phyloP scores from a whole-genome alignment of 2,888 invertebrate species.

The Spisula solida region DNA sequence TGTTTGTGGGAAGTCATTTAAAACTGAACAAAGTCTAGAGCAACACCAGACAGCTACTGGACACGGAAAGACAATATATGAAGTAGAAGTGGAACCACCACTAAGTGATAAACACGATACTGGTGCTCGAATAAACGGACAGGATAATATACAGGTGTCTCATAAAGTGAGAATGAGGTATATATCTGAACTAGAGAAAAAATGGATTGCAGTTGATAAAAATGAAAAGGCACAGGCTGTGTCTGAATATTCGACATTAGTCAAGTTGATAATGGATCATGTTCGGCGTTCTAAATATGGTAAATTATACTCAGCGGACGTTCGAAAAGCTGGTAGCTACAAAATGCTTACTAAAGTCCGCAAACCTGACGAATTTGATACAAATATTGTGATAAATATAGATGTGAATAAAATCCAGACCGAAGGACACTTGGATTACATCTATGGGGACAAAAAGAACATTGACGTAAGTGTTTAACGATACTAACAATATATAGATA shows the following conservation, averaged over 20 bases:
- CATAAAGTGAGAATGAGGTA: background rate
- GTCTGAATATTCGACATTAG: background rate
- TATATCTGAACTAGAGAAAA: conserved; percentile 26
- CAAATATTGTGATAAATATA: conserved; percentile 10
- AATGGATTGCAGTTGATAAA: conserved; percentile 28
- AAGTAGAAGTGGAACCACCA: background rate
- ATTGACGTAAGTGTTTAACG: conserved; percentile 34
- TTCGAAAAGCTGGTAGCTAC: conserved; percentile 38
- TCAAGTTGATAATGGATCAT: conserved; percentile 13
- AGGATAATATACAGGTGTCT: background rate
- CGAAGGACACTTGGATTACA: conserved; percentile 12
- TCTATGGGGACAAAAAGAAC: conserved; percentile 30
- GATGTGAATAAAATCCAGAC: conserved; percentile 18
- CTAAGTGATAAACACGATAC: background rate
- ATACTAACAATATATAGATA: no score
- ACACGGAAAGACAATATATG: background rate
- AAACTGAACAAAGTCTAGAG: conserved; percentile 12
- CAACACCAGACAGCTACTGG: conserved; percentile 19
- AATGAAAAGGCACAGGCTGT: conserved; percentile 14
- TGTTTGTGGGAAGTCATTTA: conserved; percentile 29
- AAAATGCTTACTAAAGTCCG: conserved; percentile 34
- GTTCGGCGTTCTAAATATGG: conserved; percentile 1
- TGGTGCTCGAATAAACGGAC: background rate
- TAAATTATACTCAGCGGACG: conserved; percentile 31
- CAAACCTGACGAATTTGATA: conserved; percentile 39